These are phyloP conservation scores for Hemicordylus capensis DNA, from an alignment of 2,113 vertebrate species.

Conservation along the genomic window DNA sequence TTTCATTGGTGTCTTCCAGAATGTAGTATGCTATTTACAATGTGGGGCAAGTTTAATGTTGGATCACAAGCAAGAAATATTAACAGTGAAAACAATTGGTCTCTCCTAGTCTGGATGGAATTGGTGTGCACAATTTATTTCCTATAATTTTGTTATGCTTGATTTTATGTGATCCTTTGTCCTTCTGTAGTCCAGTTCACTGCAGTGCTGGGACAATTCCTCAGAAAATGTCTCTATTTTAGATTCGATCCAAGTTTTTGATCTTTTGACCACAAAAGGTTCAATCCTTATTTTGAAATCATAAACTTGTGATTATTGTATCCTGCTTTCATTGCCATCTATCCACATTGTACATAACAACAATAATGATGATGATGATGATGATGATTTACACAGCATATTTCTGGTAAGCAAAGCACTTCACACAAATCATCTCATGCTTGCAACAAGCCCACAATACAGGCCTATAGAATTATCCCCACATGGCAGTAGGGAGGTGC, in stretches of 20 bases:
- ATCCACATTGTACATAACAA: constrained; percentile 17
- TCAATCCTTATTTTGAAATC: constrained; percentile 8
- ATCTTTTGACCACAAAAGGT: neutral
- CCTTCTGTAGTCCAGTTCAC: constrained; percentile 4
- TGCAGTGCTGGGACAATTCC: neutral
- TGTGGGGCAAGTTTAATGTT: neutral
- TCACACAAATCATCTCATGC: neutral
- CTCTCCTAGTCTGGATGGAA: neutral
- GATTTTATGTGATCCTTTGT: neutral
- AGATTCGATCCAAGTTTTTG: constrained; percentile 5
- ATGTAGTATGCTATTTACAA: neutral
- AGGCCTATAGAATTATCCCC: neutral
- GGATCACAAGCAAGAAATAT: neutral
- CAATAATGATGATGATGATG: too few species aligned
- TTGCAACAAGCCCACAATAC: neutral
- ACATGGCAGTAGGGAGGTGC: too few species aligned
- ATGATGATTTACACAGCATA: neutral
- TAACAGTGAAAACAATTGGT: neutral
- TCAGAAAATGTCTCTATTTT: constrained; percentile 30
- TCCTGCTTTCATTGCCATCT: constrained; percentile 37
- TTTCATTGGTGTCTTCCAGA: neutral
- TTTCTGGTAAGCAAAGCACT: neutral
- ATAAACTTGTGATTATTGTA: neutral
- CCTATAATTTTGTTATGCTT: neutral
- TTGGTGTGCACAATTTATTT: neutral